Base-by-base conservation (phyloP, 2,113 vertebrate genomes). In the Cricetomys ansorgei region DNA sequence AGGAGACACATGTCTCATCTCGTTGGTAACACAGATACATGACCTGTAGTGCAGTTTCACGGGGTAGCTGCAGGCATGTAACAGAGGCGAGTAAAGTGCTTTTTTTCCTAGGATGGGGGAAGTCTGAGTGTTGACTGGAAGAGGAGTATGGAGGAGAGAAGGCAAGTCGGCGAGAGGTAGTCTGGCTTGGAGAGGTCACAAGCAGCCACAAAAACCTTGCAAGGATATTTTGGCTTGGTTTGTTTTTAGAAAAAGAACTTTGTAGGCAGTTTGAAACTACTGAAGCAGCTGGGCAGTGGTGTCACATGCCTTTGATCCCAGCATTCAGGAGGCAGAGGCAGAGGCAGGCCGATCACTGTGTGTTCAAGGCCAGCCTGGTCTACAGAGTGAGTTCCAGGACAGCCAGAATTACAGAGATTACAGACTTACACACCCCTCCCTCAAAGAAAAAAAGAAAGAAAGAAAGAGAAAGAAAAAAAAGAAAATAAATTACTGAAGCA, bases 1-100 rank as follows among this genome's bases (percentile, higher is more conserved):
- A 72, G 70, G 43, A n/a, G 40, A 13, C 25, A 23, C 0, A 6
- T 64, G n/a, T 29, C 19, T 77, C 17, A 34, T 29, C 19, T 77
- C 17, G 10, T 0, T 17, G 62, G 17, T n/a, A 7, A 27, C 62
- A 21, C 34, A 48, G 53, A 81, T 0, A 7, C 8, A 0, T 0
- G 0, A 15, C 6, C 0, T 23, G 57, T 0, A 0, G 0, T 5
- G 0, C 40, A 34, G 37, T 1, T 5, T 15, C 16, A 19, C 0
- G 3, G 21, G 0, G 5, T 16, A 40, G 37, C 43, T 70, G 10
- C 27, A 59, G 65, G 17, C 9, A 50, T 13, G 21, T 34, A 9
- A 0, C 1, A 73, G n/a, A 50, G 37, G 19, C 81, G 15, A 29
- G 21, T 19, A 25, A 37, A 4, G 10, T 1, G 1, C 4, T 59